Conservation (phyloP, 1,140 invertebrate species). For the Halyomorpha halys region DNA sequence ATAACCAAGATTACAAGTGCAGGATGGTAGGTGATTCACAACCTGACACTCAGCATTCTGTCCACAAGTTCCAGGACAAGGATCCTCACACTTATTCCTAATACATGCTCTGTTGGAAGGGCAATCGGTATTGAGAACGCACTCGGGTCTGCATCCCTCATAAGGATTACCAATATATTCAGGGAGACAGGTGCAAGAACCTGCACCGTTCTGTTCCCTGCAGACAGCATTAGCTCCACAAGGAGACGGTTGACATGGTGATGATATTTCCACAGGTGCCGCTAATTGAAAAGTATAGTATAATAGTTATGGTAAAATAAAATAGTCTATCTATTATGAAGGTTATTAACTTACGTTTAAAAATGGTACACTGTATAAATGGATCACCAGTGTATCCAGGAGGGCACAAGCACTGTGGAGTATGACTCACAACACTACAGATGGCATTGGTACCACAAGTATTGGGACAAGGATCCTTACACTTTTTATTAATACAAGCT, state of each 20-base stretch:
- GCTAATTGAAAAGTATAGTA: conserved; percentile 7
- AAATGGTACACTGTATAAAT: conserved; percentile 45
- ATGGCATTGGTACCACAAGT: conserved; percentile 48
- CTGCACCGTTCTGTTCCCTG: conserved; percentile 63
- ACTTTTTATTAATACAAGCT: conserved; percentile 51
- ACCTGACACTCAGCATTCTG: conserved; percentile 44
- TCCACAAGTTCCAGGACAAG: conserved; percentile 48
- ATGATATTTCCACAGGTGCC: conserved; percentile 26
- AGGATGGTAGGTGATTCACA: conserved; percentile 45
- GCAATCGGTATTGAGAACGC: conserved; percentile 57
- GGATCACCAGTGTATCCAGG: conserved; percentile 51
- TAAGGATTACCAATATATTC: conserved; percentile 46
- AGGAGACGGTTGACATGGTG: conserved; percentile 62
- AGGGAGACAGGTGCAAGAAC: conserved; percentile 46
- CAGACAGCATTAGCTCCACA: conserved; percentile 69
- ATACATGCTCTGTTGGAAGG: conserved; percentile 51
- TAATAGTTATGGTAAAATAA: conserved; percentile 24
- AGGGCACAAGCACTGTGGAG: conserved; percentile 51
- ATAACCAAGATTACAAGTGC: conserved; percentile 41
- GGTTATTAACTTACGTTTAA: conserved; percentile 26
- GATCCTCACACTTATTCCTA: conserved; percentile 54
- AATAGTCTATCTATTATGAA: background rate
- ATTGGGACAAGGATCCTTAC: conserved; percentile 48
- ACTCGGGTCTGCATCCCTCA: conserved; percentile 55
- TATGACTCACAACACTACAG: conserved; percentile 55